These are phyloP conservation scores for Hapalemur alaotrensis DNA, from an alignment of 2,797 vertebrate species.

Conservation along the genomic window DNA sequence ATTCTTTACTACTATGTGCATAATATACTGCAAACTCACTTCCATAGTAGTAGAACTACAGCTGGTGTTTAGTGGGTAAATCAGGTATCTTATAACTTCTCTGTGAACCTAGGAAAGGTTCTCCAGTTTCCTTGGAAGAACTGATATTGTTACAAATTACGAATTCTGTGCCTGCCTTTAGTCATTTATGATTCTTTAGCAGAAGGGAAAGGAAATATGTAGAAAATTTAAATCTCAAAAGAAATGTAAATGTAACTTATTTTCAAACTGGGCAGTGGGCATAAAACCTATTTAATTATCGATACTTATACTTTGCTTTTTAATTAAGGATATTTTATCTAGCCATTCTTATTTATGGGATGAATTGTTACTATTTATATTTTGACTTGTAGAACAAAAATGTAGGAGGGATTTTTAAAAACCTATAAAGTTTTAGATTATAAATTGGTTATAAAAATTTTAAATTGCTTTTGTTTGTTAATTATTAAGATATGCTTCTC, in stretches of 20 bases:
- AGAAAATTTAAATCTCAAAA: conserved; percentile 16
- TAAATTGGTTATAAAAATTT: not conserved
- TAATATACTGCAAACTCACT: not conserved
- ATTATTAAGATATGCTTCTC: not conserved
- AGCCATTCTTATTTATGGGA: not conserved
- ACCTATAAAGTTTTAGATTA: not conserved
- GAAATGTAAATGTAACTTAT: not conserved
- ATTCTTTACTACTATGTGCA: not conserved
- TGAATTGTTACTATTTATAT: not conserved
- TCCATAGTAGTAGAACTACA: not conserved
- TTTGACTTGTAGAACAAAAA: conserved; percentile 11
- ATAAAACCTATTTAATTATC: not conserved
- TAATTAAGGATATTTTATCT: not conserved
- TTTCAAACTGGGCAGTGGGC: not conserved
- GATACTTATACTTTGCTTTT: not conserved
- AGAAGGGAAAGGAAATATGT: not conserved
- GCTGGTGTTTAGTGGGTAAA: conserved; percentile 31
- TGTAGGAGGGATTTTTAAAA: not conserved
- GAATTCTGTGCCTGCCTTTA: not conserved
- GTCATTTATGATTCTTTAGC: not conserved
- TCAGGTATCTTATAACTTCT: conserved; percentile 8
- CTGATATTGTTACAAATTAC: not conserved
- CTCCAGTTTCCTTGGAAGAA: conserved; percentile 38
- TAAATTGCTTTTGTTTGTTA: not conserved
- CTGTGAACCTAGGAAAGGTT: conserved; percentile 1